These are phyloP conservation scores for Erannis defoliaria DNA, from an alignment of 2,888 invertebrate genomes.

Conservation along the genomic window DNA sequence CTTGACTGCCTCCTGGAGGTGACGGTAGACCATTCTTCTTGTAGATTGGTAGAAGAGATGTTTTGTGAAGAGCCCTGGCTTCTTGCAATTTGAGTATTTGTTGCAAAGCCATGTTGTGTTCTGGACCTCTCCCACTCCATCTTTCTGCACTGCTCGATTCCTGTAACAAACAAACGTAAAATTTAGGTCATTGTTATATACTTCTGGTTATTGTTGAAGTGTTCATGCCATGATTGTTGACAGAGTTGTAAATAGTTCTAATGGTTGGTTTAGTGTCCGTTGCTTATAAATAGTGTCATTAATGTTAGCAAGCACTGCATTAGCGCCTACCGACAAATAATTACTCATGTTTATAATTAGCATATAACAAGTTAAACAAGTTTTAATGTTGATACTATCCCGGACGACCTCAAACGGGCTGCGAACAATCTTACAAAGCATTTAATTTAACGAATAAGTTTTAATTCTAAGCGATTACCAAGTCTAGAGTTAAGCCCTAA, in stretches of 20 bases:
- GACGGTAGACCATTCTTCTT: constrained; percentile 81
- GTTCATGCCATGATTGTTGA: constrained; percentile 11
- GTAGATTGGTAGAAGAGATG: constrained; percentile 82
- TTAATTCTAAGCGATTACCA: constrained; percentile 74
- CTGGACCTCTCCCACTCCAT: constrained; percentile 96
- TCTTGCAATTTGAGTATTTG: constrained; percentile 96
- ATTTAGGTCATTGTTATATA: constrained; percentile 7
- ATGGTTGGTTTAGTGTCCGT: constrained; percentile 10
- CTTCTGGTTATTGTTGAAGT: neutral
- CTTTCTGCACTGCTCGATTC: constrained; percentile 94
- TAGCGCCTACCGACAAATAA: constrained; percentile 37
- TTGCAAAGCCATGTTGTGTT: constrained; percentile 96
- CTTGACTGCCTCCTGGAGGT: constrained; percentile 83
- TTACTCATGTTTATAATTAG: constrained; percentile 39
- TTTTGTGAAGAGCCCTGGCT: constrained; percentile 90
- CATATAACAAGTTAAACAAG: constrained; percentile 39
- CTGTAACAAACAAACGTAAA: constrained; percentile 84
- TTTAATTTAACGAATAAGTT: constrained; percentile 59
- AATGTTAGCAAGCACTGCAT: constrained; percentile 40
- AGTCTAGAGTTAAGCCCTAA: constrained; percentile 75
- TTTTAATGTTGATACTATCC: constrained; percentile 35
- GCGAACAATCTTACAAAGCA: constrained; percentile 48
- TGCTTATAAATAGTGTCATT: constrained; percentile 38
- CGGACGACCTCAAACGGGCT: constrained; percentile 35
- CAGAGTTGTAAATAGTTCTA: constrained; percentile 16